Base-by-base conservation (phyloP, 2,888 invertebrate genomes). In the Gibbula magus region DNA sequence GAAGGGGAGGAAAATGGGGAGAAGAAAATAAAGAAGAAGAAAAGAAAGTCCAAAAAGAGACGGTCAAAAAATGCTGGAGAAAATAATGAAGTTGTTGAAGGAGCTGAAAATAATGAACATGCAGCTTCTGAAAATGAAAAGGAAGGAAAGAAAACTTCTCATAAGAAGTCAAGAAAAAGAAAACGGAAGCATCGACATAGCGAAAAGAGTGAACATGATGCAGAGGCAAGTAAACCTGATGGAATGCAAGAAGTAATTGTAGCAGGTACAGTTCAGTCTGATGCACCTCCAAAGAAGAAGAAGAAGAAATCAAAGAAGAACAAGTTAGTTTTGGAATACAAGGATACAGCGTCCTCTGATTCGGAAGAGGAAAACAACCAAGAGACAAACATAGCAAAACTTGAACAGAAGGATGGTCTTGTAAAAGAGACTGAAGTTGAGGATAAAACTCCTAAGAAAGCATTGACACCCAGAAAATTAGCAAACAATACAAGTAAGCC, bases 281-380 rank as follows among this genome's bases (percentile, higher is more conserved):
- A 81, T 20, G 86, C 79, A 52, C 85, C 70, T 52, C 80, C 53
- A 25, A 80, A 82, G 18, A 82, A 80, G 56, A 70, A 85, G 83
- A 70, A 87, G 86, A 75, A 88, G 85, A 77, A 80, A 82, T 25
- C 86, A 85, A 79, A 87, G 86, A 78, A 81, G 54, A 20, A 74
- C 52, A 39, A 80, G 75, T 35, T 78, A 73, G 32, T 51, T 29
- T 51, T 75, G 53, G 67, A 66, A 53, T 61, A 66, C 61, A n/a
- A 77, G 54, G 56, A 51, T 78, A 80, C 35, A 53, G 81, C 70
- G 78, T 81, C 77, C 74, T 78, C 10, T 75, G 79, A 77, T 45
- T 79, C 53, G 20, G 78, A 8, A 61, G 78, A 61, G 76, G 79
- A 35, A 61, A 79, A 35, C 54, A 79, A 35, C 79, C 81, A 32